phyloP scores from a whole-genome alignment of 2,888 invertebrate genomes.

The Diarsia brunnea region DNA sequence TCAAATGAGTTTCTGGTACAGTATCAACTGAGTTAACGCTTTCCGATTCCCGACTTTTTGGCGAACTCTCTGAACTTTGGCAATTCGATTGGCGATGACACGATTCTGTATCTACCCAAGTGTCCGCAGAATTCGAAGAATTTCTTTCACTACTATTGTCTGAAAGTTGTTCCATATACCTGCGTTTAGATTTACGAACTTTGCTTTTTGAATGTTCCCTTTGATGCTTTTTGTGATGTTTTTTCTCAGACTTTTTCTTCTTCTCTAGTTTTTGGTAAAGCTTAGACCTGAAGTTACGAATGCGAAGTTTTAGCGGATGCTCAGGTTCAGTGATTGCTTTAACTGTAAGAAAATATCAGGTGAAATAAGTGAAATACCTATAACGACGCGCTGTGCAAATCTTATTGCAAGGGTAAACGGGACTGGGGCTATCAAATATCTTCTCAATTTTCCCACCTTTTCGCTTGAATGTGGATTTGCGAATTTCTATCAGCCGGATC shows the following conservation, averaged over 20 bases:
- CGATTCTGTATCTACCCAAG: neutral
- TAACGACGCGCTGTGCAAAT: too few relatives aligned
- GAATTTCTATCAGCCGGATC: too few relatives aligned
- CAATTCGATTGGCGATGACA: neutral
- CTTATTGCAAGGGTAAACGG: too few relatives aligned
- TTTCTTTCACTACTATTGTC: neutral
- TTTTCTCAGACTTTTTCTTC: slow-evolving; percentile 11
- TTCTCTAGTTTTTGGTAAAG: neutral
- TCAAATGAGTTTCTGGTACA: neutral
- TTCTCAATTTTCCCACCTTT: too few relatives aligned
- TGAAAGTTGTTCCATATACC: neutral
- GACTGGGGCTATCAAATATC: too few relatives aligned
- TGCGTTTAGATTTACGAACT: slow-evolving; percentile 6
- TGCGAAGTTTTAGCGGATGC: slow-evolving; percentile 28
- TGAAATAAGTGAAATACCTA: neutral
- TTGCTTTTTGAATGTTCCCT: neutral
- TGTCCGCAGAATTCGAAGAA: neutral
- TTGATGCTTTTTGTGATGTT: neutral
- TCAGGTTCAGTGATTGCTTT: neutral
- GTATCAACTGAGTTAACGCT: neutral
- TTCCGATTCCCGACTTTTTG: slow-evolving; percentile 11
- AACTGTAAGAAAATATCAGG: slow-evolving; percentile 10
- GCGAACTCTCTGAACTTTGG: slow-evolving; percentile 4
- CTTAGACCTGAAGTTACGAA: neutral
- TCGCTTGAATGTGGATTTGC: too few relatives aligned